Percentiles rank a stretch among this genome's conserved stretches.
phyloP scores from a whole-genome alignment of 1,140 invertebrate species.

The Macrobrachium rosenbergii region DNA sequence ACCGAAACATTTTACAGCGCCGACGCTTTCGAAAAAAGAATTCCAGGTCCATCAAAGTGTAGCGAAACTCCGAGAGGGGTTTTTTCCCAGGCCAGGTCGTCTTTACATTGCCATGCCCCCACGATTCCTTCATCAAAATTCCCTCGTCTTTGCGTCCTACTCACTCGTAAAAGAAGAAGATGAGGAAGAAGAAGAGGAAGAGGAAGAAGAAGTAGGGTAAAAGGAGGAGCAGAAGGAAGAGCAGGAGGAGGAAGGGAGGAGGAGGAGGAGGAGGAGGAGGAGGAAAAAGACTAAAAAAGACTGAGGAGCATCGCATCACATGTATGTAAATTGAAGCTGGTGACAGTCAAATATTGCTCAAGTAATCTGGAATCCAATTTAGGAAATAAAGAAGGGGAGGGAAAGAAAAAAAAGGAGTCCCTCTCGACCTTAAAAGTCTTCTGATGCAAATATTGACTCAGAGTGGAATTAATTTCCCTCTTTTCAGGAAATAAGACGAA shows the following conservation, averaged over 20 bases:
- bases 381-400: constrained; percentile 56
- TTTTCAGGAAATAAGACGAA: constrained; percentile 60
- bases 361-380: constrained; percentile 66
- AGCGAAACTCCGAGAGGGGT: constrained; percentile 53
- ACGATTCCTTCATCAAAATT: constrained; percentile 44
- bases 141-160: constrained; percentile 48
- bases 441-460: constrained; percentile 65
- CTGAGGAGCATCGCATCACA: constrained; percentile 53
- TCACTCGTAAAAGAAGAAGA: not conserved
- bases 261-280: too few species aligned
- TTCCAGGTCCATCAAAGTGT: constrained; percentile 59
- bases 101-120: constrained; percentile 61
- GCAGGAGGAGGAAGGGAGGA: too few species aligned
- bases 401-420: not conserved
- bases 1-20: constrained; percentile 9
- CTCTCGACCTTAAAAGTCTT: constrained; percentile 39
- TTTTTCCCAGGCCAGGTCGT: constrained; percentile 30
- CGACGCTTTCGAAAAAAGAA: constrained; percentile 40
- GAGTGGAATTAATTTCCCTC: constrained; percentile 66
- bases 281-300: not conserved
- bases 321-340: constrained; percentile 60
- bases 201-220: too few species aligned
- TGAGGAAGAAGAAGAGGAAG: not conserved
- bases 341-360: constrained; percentile 59
- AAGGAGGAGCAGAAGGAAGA: too few species aligned